Evolutionary conservation across 1,140 invertebrate genomes (phyloP).

Genomic region (Brachystomella parvula): DNA sequence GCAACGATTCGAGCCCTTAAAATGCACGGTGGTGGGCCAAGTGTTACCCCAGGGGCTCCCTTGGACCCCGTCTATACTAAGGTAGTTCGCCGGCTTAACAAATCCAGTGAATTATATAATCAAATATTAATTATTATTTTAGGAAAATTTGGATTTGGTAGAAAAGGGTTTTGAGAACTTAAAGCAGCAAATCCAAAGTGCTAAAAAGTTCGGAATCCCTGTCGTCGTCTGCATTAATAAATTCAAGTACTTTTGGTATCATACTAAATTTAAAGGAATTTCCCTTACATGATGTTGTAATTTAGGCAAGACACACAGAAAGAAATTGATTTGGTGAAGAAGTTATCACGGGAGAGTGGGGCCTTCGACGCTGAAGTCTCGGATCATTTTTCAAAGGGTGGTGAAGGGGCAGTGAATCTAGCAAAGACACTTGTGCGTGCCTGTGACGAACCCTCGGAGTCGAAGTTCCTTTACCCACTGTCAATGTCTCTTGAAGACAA

Average conservation of each 20-base stretch:
- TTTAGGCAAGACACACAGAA: conserved; percentile 63
- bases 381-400: conserved; percentile 85
- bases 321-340: conserved; percentile 73
- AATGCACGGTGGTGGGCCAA: conserved; percentile 92
- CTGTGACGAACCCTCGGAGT: conserved; percentile 52
- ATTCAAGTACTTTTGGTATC: conserved; percentile 58
- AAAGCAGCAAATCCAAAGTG: conserved; percentile 89
- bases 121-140: conserved; percentile 26
- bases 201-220: conserved; percentile 78
- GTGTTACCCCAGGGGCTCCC: conserved; percentile 73
- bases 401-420: conserved; percentile 72
- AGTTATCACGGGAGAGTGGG: conserved; percentile 62
- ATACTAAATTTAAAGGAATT: background rate
- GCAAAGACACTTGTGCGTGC: conserved; percentile 79
- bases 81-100: conserved; percentile 40
- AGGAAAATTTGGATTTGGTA: conserved; percentile 85
- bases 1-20: conserved; percentile 90
- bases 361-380: conserved; percentile 80
- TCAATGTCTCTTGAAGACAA: conserved; percentile 72
- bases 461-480: conserved; percentile 76
- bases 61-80: conserved; percentile 74
- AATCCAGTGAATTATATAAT: background rate
- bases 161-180: conserved; percentile 82
- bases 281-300: conserved; percentile 2
- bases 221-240: conserved; percentile 92